Percentiles rank a stretch among this genome's conserved stretches.
These are phyloP conservation scores for Willowsia nigromaculata DNA, from an alignment of 2,888 invertebrate species.

Conservation along the genomic window DNA sequence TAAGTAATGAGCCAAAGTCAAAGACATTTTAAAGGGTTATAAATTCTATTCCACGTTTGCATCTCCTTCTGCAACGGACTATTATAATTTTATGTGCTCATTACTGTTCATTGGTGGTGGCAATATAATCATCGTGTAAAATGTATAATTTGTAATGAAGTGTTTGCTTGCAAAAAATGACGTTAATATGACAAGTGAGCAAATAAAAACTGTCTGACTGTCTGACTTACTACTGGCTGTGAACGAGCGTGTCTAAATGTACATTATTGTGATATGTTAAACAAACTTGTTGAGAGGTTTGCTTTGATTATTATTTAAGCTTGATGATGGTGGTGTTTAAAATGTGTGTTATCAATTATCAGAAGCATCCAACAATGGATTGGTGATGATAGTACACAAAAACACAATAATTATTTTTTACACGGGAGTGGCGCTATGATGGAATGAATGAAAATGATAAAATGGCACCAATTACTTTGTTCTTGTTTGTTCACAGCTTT, in stretches of 20 bases:
- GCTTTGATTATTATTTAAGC: constrained; percentile 15
- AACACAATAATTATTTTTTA: background rate
- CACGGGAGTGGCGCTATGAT: background rate
- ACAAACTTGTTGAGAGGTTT: constrained; percentile 22
- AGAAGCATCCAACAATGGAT: background rate
- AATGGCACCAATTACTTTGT: background rate
- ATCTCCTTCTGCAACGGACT: background rate
- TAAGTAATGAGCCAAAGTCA: background rate
- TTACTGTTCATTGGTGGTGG: background rate
- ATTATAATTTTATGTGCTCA: background rate
- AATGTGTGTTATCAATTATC: constrained; percentile 18
- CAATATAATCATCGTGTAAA: constrained; percentile 30
- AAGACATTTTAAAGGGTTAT: background rate
- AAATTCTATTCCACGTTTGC: constrained; percentile 20
- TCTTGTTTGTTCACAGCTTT: constrained; percentile 19
- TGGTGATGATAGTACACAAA: background rate
- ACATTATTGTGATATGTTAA: background rate
- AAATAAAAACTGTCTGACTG: constrained; percentile 60
- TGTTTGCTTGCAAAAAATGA: constrained; percentile 62
- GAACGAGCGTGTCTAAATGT: background rate
- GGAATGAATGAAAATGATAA: constrained; percentile 30
- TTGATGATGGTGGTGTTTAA: background rate
- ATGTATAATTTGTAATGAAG: constrained; percentile 30
- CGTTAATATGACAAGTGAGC: constrained; percentile 65
- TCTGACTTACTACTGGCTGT: background rate